phyloP scores from a whole-genome alignment of 2,797 vertebrate species.

The Poecilia wingei region DNA sequence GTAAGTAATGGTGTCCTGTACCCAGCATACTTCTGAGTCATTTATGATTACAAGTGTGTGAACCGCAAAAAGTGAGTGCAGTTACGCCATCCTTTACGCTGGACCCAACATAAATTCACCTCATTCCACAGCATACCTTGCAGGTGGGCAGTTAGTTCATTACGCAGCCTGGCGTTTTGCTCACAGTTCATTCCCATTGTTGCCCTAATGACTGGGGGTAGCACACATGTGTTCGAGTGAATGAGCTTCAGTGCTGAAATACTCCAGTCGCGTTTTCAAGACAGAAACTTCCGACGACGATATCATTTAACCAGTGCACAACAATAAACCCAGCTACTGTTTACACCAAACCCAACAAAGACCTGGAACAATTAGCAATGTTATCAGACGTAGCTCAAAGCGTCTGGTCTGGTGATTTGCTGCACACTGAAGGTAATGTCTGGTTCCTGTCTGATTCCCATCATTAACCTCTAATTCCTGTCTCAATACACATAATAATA shows the following conservation, averaged over 20 bases:
- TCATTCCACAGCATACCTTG: constrained; percentile 62
- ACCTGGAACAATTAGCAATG: constrained; percentile 69
- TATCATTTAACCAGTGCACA: constrained; percentile 41
- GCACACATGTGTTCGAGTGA: constrained; percentile 76
- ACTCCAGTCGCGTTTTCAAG: constrained; percentile 29
- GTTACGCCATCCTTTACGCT: constrained; percentile 44
- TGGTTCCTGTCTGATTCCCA: constrained; percentile 80
- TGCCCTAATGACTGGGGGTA: constrained; percentile 65
- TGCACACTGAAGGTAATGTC: constrained; percentile 64
- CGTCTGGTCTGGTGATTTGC: constrained; percentile 75
- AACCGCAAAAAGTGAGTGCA: constrained; percentile 44
- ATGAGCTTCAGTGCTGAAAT: constrained; percentile 33
- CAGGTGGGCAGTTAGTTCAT: constrained; percentile 67
- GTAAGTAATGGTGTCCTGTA: constrained; percentile 67
- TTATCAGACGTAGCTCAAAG: constrained; percentile 73
- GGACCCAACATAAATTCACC: constrained; percentile 71
- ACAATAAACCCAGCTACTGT: constrained; percentile 58
- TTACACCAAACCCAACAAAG: constrained; percentile 61
- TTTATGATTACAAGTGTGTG: constrained; percentile 70
- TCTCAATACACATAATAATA: constrained; percentile 56
- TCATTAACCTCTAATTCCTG: constrained; percentile 80
- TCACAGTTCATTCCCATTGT: constrained; percentile 80
- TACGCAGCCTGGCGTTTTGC: constrained; percentile 60
- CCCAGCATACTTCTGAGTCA: constrained; percentile 41
- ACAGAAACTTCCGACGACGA: constrained; percentile 43